Evolutionary conservation across 2,888 invertebrate species (phyloP), one percentile per base, ranked within the genome.

Genomic region (Tolmerus cingulatus): DNA sequence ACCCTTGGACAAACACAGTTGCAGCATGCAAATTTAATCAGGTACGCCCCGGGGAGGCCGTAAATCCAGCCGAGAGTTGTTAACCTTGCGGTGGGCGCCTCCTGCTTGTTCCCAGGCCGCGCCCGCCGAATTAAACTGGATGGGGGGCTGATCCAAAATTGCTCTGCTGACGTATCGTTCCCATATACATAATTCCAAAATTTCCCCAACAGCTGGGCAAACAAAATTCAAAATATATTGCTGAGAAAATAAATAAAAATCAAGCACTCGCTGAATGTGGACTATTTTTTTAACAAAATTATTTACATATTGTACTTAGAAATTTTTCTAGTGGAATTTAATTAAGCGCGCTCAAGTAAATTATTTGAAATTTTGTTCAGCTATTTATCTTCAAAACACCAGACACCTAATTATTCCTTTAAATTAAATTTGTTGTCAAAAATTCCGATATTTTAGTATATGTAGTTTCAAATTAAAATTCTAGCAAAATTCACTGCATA

Each of bases 1-100:
- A 76, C 57, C 37, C 7, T 46, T 5, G n/a, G 40, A 27, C 79
- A 79, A 51, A 78, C 46, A 78, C 37, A 34, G 51, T 34, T 51
- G 51, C 79, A 57, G 57, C 51, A 82, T 82, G 82, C 57, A 57
- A 82, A 82, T 82, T 82, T 55, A 82, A 82, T 82, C 82, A 82
- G 82, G 57, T 82, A 82, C 82, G 82, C 82, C 82, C 37, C 37
- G 19, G 34, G 79, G 37, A 82, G 57, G 34, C 57, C 19, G 82
- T 57, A 82, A 82, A 82, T 82, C 57, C 57, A 37, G 19, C 82
- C n/a, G 37, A 34, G n/a, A 76, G 40, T 37, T 82, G 82, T 66
- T 82, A 82, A 66, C 40, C 51, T 8, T 27, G 37, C 30, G 40
- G 66, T 82, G 37, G 57, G 51, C 37, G 57, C 82, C 82, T 57